Evolutionary conservation across 2,113 vertebrate species (phyloP), one percentile per base, ranked within the genome.

Genomic region (Trinectes maculatus): DNA sequence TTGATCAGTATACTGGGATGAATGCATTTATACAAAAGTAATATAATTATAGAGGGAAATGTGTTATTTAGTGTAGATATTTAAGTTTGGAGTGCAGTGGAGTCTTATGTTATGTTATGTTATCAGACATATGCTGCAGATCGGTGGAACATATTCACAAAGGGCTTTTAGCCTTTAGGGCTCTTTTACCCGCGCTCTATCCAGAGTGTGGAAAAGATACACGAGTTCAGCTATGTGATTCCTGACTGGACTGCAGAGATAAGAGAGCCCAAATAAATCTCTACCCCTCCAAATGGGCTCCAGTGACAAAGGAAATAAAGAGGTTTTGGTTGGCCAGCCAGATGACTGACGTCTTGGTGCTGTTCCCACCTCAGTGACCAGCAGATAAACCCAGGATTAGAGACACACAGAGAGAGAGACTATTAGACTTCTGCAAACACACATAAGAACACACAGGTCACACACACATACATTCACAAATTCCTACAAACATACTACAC

Each of bases 231-330:
- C 89, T 92, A 92, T 93, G 90, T 86, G 84, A 88, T 85, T 92
- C 90, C 88, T 86, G 90, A 90, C 81, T 92, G 89, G 87, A 77
- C 83, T 83, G 85, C 77, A 74, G 87, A 85, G 79, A 92, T 94
- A 92, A 93, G 91, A 92, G 89, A 87, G 73, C 86, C 72, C 78
- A 91, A 89, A 93, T 91, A 93, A 93, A 90, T 92, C 81, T 91
- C 90, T 70, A 52, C 78, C 67, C 61, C 80, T 86, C 71, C 91
- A 90, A 92, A 87, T 88, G 76, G 85, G 87, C 87, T 91, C 89
- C 71, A 92, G 91, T 94, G 93, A 94, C 84, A 93, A 85, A 78
- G 84, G 46, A 82, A 93, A 90, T 93, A 93, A 92, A 83, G 76
- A 91, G 84, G 79, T 89, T 87, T 90, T 86, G 75, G 86, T 91